Conservation (phyloP, 2,797 vertebrate species). For the Anguilla pacifica region DNA sequence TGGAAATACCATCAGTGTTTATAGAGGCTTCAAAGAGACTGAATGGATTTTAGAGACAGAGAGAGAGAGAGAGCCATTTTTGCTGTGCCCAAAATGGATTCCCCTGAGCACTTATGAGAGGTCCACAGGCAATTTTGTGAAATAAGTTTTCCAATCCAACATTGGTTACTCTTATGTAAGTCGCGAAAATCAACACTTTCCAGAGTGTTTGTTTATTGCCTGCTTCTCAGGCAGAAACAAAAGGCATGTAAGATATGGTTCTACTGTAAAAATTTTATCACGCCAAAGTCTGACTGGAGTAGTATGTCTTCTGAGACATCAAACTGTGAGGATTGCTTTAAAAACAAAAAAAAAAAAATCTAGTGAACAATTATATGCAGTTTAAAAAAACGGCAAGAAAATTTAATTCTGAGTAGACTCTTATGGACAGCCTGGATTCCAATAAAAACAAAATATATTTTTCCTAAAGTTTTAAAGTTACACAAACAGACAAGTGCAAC, state of each 20-base stretch:
- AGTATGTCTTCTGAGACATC: slow-evolving; percentile 9
- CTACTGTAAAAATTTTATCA: slow-evolving; percentile 11
- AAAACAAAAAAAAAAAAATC: neutral
- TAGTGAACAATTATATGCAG: neutral
- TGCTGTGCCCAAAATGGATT: slow-evolving; percentile 4
- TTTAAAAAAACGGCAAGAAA: neutral
- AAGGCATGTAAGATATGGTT: neutral
- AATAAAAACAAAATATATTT: neutral
- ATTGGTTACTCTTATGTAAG: neutral
- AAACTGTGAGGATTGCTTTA: slow-evolving; percentile 5
- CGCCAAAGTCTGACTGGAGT: slow-evolving; percentile 5
- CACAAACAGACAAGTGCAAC: neutral
- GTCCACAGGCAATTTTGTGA: neutral
- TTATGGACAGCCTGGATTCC: neutral
- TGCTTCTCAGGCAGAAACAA: slow-evolving; percentile 2
- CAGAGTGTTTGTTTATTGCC: slow-evolving; percentile 13
- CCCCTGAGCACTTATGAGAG: neutral
- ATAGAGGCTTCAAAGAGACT: slow-evolving; percentile 11
- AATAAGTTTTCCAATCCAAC: neutral
- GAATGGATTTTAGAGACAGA: slow-evolving; percentile 5
- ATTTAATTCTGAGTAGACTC: neutral
- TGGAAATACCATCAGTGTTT: slow-evolving; percentile 7
- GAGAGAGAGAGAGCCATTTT: neutral
- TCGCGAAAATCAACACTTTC: neutral
- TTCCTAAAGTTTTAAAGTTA: neutral